Evolutionary conservation across 2,797 vertebrate genomes (phyloP).

Genomic region (Lagocephalus sceleratus): DNA sequence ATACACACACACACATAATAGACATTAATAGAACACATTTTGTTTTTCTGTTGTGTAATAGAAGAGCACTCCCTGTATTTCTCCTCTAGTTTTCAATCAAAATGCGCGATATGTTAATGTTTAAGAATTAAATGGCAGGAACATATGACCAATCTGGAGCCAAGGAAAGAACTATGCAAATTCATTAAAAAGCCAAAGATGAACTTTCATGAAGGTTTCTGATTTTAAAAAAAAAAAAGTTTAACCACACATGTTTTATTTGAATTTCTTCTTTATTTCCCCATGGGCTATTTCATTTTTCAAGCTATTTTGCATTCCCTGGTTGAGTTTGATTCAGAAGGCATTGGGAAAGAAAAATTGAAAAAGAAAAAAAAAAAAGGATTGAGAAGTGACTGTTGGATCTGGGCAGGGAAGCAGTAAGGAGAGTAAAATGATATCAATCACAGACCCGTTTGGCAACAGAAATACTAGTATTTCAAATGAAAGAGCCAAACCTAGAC

Average conservation of each 20-base stretch:
- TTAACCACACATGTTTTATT: too few species aligned
- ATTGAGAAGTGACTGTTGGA: conserved; percentile 33
- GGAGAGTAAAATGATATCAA: conserved; percentile 59
- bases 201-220: too few species aligned
- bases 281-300: conserved; percentile 22
- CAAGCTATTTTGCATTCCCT: conserved; percentile 37
- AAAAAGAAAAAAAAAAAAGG: conserved; percentile 47
- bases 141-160: too few species aligned
- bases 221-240: too few species aligned
- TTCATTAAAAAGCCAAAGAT: too few species aligned
- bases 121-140: too few species aligned
- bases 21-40: too few species aligned
- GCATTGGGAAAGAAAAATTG: conserved; percentile 58
- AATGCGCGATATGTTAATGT: too few species aligned
- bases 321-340: conserved; percentile 47
- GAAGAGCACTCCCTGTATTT: too few species aligned
- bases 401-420: conserved; percentile 29
- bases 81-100: too few species aligned
- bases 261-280: conserved; percentile 7
- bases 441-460: conserved; percentile 82
- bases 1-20: conserved; percentile 2
- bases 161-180: too few species aligned
- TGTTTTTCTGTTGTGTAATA: too few species aligned
- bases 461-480: conserved; percentile 82
- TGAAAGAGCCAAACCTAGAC: conserved; percentile 78